Conservation (phyloP, 2,888 invertebrate species). For the Cephus pulcher region DNA sequence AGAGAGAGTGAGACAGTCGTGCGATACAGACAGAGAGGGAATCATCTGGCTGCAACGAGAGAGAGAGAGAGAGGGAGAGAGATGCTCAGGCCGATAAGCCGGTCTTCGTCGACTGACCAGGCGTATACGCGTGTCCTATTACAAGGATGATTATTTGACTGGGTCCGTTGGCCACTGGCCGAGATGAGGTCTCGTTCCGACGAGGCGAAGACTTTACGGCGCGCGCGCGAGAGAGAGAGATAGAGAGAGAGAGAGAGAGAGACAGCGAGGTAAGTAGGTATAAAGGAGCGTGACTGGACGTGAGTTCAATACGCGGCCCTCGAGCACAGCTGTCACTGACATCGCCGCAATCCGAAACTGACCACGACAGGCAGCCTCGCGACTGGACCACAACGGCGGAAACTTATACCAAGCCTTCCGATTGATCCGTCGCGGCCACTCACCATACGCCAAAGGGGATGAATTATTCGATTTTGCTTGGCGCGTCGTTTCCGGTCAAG, state of each 20-base stretch:
- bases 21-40: background rate
- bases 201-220: conserved; percentile 27
- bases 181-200: conserved; percentile 29
- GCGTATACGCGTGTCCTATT: conserved; percentile 42
- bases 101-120: background rate
- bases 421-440: conserved; percentile 65
- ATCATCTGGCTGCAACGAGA: background rate
- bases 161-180: conserved; percentile 20
- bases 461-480: conserved; percentile 52
- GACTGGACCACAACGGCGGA: conserved; percentile 59
- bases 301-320: conserved; percentile 62
- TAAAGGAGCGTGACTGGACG: conserved; percentile 64
- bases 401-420: conserved; percentile 65
- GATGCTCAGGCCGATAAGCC: background rate
- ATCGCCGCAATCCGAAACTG: conserved; percentile 66
- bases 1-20: background rate
- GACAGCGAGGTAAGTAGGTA: conserved; percentile 56
- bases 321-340: conserved; percentile 61
- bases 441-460: conserved; percentile 63
- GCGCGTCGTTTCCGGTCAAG: conserved; percentile 22
- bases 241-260: conserved; percentile 12
- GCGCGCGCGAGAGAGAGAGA: conserved; percentile 22
- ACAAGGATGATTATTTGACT: conserved; percentile 48
- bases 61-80: background rate
- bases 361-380: conserved; percentile 61